Percentiles rank a stretch among this genome's conserved stretches.
Conservation (phyloP, 2,113 vertebrate genomes). For the Beaufortia kweichowensis region DNA sequence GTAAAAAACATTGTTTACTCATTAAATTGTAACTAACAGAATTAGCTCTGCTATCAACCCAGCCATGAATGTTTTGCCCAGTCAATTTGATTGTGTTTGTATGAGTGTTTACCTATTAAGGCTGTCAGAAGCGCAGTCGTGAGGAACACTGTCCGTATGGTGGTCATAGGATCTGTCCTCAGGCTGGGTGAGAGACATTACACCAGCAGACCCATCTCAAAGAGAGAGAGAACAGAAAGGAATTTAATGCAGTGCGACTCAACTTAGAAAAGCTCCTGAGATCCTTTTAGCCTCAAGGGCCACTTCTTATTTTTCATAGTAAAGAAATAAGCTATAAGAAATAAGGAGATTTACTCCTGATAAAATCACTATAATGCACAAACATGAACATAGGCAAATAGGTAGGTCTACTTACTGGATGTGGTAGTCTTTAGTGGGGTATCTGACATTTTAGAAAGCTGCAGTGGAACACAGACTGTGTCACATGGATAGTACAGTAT, state of each 20-base stretch:
- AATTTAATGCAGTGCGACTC: not conserved
- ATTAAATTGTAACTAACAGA: not conserved
- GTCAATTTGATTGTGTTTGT: not conserved
- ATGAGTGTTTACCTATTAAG: conserved; percentile 23
- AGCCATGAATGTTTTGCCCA: not conserved
- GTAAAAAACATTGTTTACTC: not conserved
- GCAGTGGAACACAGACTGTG: conserved; percentile 3
- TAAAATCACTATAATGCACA: no score
- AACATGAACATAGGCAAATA: no score
- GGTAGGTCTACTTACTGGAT: conserved; percentile 41
- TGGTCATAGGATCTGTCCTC: conserved; percentile 33
- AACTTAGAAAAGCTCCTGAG: no score
- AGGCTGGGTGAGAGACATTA: conserved; percentile 27
- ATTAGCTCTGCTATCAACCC: not conserved
- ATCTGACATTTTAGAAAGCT: conserved; percentile 42
- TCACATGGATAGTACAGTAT: not conserved
- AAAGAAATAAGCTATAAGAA: no score
- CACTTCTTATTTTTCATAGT: no score
- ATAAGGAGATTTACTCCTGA: no score
- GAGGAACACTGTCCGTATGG: conserved; percentile 14
- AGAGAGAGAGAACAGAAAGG: conserved; percentile 7
- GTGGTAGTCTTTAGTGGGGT: not conserved
- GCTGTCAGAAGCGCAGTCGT: conserved; percentile 21
- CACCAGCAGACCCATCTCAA: conserved; percentile 19
- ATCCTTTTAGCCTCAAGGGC: no score